Percentiles rank a stretch among this genome's conserved stretches.
Evolutionary conservation across 1,140 invertebrate species (phyloP).

Genomic region (Drosophila aff.): DNA sequence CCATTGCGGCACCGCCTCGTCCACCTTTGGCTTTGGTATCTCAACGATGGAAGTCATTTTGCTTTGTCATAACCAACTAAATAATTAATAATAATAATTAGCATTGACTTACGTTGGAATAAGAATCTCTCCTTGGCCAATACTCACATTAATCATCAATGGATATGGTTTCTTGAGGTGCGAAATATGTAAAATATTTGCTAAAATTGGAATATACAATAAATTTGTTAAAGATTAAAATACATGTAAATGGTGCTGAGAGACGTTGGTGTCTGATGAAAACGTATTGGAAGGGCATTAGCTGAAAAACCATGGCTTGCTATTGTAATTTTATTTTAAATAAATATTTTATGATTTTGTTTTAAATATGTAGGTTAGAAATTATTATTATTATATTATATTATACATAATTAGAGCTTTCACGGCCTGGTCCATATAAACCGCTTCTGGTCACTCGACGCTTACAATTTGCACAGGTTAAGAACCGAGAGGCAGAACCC

Average conservation of each 20-base stretch:
- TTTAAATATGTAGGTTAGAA: background rate
- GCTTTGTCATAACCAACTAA: background rate
- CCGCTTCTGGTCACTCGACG: too few relatives aligned
- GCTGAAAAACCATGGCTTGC: background rate
- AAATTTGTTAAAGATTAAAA: constrained; percentile 35
- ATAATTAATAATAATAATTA: too few relatives aligned
- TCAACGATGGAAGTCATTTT: constrained; percentile 67
- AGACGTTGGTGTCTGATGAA: background rate
- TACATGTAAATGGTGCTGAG: background rate
- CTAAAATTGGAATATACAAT: constrained; percentile 18
- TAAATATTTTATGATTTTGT: background rate
- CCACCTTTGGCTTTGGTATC: constrained; percentile 5
- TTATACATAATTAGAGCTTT: too few relatives aligned
- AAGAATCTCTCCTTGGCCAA: background rate
- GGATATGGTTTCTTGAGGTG: background rate
- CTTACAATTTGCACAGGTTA: too few relatives aligned
- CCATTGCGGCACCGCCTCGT: constrained; percentile 49
- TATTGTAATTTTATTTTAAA: background rate
- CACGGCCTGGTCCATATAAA: too few relatives aligned
- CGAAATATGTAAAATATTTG: constrained; percentile 6
- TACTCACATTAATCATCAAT: too few relatives aligned
- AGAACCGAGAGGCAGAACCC: too few relatives aligned
- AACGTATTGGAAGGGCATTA: fast-evolving
- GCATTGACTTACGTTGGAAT: too few relatives aligned
- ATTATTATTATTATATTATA: too few relatives aligned